phyloP scores from a whole-genome alignment of 2,888 invertebrate species.

The Agriotes lineatus region DNA sequence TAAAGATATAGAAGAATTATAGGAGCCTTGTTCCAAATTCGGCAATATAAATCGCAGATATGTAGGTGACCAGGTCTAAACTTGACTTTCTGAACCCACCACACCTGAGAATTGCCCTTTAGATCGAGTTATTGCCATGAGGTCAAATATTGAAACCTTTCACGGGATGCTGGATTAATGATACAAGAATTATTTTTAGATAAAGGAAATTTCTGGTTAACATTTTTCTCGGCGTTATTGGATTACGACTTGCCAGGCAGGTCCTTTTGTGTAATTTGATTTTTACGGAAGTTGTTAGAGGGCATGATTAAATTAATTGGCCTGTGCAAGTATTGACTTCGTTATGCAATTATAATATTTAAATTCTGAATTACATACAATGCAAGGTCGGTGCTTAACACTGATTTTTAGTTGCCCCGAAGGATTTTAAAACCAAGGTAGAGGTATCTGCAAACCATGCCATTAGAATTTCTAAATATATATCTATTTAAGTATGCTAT shows the following conservation, averaged over 20 bases:
- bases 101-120: slow-evolving; percentile 32
- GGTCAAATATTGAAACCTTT: slow-evolving; percentile 30
- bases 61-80: slow-evolving; percentile 10
- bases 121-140: slow-evolving; percentile 17
- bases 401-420: neutral
- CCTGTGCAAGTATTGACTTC: neutral
- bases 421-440: neutral
- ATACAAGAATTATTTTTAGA: slow-evolving; percentile 29
- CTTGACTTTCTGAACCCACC: slow-evolving; percentile 21
- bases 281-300: neutral
- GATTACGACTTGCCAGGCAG: neutral
- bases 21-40: neutral
- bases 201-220: neutral
- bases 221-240: neutral
- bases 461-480: too few species aligned
- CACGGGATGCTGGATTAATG: slow-evolving; percentile 16
- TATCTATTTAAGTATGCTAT: too few species aligned
- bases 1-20: neutral
- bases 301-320: neutral
- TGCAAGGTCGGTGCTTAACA: neutral
- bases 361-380: neutral
- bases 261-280: neutral
- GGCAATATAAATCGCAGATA: neutral
- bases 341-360: neutral
- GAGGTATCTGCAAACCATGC: too few species aligned